Conservation (phyloP, 64 coral and sea anemone species). For the Pocillopora verrucosa region DNA sequence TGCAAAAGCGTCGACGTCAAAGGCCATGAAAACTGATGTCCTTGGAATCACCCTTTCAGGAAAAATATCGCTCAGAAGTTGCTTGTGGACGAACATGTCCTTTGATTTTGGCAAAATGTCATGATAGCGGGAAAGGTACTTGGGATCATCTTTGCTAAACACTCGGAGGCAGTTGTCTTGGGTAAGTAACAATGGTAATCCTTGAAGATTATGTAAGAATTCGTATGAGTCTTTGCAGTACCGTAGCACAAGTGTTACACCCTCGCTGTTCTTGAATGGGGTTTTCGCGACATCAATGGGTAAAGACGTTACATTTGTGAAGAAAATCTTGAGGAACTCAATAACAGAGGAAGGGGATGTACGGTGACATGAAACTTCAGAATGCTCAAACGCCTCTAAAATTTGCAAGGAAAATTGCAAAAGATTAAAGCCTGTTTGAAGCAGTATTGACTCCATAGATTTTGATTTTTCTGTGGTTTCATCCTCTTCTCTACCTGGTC, state of each 20-base stretch:
- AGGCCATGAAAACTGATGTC: constrained; percentile 23
- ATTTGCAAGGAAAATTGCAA: background rate
- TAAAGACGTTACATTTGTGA: constrained; percentile 17
- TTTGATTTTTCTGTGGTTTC: too few species aligned
- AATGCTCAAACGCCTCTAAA: background rate
- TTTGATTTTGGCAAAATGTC: constrained; percentile 12
- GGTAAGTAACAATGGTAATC: constrained; percentile 43
- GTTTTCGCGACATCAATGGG: constrained; percentile 37
- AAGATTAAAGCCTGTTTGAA: constrained; percentile 11
- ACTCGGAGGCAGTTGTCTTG: constrained; percentile 38
- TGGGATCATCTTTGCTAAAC: background rate
- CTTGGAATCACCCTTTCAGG: background rate
- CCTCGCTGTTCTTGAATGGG: constrained; percentile 21
- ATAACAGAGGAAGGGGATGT: background rate
- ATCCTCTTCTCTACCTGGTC: background rate
- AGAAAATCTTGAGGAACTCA: background rate
- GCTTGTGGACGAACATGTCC: constrained; percentile 32
- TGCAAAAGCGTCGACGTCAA: constrained; percentile 32
- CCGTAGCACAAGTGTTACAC: constrained; percentile 12
- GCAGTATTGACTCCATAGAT: background rate
- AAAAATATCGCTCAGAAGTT: constrained; percentile 17
- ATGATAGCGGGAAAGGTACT: constrained; percentile 30
- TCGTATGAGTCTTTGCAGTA: constrained; percentile 27
- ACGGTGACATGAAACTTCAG: background rate
- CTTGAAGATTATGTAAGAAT: constrained; percentile 18